Base-by-base conservation (phyloP, 2,888 invertebrate species). In the Liposcelis brunnea region DNA sequence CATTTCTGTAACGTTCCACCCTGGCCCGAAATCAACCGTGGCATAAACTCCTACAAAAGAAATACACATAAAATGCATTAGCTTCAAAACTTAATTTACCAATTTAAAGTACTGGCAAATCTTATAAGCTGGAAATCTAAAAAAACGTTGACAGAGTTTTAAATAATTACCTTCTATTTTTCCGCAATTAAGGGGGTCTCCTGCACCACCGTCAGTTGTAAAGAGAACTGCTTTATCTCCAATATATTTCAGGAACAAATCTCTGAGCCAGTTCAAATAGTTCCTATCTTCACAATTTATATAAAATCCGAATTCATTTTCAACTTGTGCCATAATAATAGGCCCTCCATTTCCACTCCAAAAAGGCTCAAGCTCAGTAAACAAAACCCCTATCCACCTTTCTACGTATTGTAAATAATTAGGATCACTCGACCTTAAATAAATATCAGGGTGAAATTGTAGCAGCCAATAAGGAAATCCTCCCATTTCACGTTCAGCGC, bases 251-350 rank as follows among this genome's bases (percentile, higher is more conserved):
- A 55, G 53, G 1, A 80, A 70, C 48, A 80, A 66, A 54, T 83
- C 75, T 2, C 78, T 67, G 36, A 90, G 60, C 62, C 73, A 74
- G 15, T 59, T 57, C 54, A 73, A 75, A 61, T 93, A 90, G 1
- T 65, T 63, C 48, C 65, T 63, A 58, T 90, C n/a, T n/a, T n/a
- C 84, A 54, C 77, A 80, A 5, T 76, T 76, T 31, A 61, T 64
- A 57, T 77, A 89, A 55, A 87, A 86, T 2, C 93, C 93, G 54
- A 91, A 91, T 60, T 90, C 91, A 61, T 97, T 97, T 66, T 94
- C 94, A 18, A 87, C 74, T 70, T 90, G 89, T 36, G 89, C 77
- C 69, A 83, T 77, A 48, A 90, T 84, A 26, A 90, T 76, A 0
- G 87, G 84, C 0, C 90, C 90, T 1, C 87, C 86, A 55, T 82